Evolutionary conservation across 2,113 vertebrate species (phyloP).

Genomic region (Boulengeromyrus knoepffleri): DNA sequence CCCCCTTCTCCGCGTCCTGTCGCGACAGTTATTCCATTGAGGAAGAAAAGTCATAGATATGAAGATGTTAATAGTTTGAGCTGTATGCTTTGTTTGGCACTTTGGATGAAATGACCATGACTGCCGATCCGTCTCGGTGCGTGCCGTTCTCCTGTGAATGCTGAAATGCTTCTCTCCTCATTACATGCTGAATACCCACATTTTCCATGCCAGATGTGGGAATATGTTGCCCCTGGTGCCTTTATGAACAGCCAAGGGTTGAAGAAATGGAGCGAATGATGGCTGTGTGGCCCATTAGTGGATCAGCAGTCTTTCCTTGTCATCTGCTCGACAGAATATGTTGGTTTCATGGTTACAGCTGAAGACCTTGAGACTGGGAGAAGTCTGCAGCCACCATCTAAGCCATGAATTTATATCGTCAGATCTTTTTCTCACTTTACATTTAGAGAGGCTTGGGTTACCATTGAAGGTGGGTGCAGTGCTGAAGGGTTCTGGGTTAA

Average conservation of each 20-base stretch:
- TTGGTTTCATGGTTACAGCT: background rate
- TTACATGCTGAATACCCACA: background rate
- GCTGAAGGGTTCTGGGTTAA: background rate
- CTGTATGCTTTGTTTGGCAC: background rate
- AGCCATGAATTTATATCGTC: background rate
- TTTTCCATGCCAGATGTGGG: background rate
- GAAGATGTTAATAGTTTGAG: background rate
- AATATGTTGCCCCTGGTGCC: background rate
- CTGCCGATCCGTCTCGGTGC: background rate
- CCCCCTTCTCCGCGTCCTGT: too few relatives aligned
- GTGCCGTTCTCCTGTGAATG: background rate
- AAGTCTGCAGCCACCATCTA: background rate
- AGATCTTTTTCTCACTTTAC: background rate
- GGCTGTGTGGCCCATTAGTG: background rate
- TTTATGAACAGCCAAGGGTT: background rate
- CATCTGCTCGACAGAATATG: background rate
- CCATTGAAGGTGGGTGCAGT: background rate
- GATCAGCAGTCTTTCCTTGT: background rate
- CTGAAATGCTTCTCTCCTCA: background rate
- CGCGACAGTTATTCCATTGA: background rate
- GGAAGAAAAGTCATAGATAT: background rate
- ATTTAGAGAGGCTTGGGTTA: background rate
- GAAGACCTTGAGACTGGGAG: background rate
- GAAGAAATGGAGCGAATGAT: background rate
- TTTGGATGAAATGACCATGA: background rate